A percentile compares a stretch with the other conserved stretches of the same genome.
Conservation (phyloP, 2,113 vertebrate genomes). For the Meles meles region DNA sequence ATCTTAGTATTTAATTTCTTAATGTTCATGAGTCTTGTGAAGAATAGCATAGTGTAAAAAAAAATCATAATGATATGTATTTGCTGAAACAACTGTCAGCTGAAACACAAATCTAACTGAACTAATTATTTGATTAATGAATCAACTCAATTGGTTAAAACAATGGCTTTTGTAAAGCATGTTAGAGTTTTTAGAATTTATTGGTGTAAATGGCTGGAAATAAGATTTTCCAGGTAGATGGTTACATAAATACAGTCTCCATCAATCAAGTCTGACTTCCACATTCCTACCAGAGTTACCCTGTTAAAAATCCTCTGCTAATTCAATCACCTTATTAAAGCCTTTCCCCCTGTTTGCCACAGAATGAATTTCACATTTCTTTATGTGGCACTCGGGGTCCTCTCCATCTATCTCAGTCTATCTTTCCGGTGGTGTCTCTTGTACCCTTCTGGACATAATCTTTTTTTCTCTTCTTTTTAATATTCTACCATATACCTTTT, state of each 20-base stretch:
- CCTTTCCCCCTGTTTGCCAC: background rate
- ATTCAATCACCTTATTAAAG: background rate
- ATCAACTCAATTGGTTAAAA: background rate
- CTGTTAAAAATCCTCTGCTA: background rate
- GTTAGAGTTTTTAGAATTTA: background rate
- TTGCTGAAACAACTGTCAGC: background rate
- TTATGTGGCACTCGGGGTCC: background rate
- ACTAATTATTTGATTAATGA: conserved; percentile 9
- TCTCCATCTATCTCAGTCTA: background rate
- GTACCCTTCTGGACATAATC: background rate
- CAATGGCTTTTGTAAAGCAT: background rate
- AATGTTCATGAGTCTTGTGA: background rate
- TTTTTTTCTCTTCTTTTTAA: background rate
- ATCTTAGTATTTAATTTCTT: background rate
- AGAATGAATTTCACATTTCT: background rate
- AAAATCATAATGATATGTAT: background rate
- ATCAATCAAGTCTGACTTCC: background rate
- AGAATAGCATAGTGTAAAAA: background rate
- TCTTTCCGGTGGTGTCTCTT: background rate
- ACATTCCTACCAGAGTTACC: background rate
- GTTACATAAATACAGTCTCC: background rate
- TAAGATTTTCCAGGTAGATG: background rate
- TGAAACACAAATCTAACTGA: background rate
- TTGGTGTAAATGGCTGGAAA: background rate
- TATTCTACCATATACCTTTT: background rate